Evolutionary conservation across 2,888 invertebrate species (phyloP).

Genomic region (Drosophila rubida): DNA sequence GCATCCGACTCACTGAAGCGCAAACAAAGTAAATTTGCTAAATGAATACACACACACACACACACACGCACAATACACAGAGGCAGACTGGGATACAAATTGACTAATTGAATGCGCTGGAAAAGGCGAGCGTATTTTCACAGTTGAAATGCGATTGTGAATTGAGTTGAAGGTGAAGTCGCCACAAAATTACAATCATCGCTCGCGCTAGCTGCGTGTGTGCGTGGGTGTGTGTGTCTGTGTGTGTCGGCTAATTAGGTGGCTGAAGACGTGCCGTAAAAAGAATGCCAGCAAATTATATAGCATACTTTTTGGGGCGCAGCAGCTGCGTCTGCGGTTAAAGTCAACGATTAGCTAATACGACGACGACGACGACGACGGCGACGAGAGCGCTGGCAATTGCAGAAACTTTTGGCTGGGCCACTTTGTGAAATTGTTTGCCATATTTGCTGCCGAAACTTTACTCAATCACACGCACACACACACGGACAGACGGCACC

Average conservation of each 20-base stretch:
- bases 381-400: slow-evolving; percentile 31
- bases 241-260: slow-evolving; percentile 61
- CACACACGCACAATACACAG: not conserved
- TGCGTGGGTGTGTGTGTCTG: slow-evolving; percentile 8
- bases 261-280: slow-evolving; percentile 40
- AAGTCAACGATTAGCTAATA: slow-evolving; percentile 73
- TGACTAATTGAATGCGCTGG: slow-evolving; percentile 64
- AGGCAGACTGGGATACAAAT: slow-evolving; percentile 15
- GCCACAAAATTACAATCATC: slow-evolving; percentile 10
- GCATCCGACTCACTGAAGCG: slow-evolving; percentile 57
- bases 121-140: slow-evolving; percentile 60
- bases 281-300: slow-evolving; percentile 10
- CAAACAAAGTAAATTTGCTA: slow-evolving; percentile 56
- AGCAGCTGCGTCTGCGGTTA: slow-evolving; percentile 25
- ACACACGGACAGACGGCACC: not conserved
- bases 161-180: slow-evolving; percentile 27
- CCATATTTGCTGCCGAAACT: slow-evolving; percentile 78
- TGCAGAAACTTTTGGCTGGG: slow-evolving; percentile 71
- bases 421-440: slow-evolving; percentile 79
- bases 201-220: not conserved
- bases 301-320: slow-evolving; percentile 2
- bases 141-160: slow-evolving; percentile 58
- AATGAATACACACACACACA: slow-evolving; percentile 31
- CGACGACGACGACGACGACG: slow-evolving; percentile 11
- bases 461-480: slow-evolving; percentile 37